Percentiles rank a stretch among this genome's conserved stretches.
phyloP scores from a whole-genome alignment of 2,888 invertebrate species.

The Hypselothyrea guttata region DNA sequence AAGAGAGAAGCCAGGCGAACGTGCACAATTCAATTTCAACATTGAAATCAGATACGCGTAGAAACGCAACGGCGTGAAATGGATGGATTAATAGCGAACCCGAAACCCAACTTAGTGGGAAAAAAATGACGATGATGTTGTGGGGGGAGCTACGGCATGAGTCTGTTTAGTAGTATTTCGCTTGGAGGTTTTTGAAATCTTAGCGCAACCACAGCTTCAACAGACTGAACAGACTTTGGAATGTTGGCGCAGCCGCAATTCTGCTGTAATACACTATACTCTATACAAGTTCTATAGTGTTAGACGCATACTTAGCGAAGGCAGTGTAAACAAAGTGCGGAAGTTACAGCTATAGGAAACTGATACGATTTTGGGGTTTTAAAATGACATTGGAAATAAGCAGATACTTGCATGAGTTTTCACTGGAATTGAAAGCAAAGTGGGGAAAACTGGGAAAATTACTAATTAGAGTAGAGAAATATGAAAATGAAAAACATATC shows the following conservation, averaged over 20 bases:
- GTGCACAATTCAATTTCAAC: slow-evolving; percentile 62
- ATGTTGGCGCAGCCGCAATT: slow-evolving; percentile 57
- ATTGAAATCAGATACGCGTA: slow-evolving; percentile 64
- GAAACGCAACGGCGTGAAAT: slow-evolving; percentile 20
- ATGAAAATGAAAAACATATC: no score
- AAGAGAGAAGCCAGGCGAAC: slow-evolving; percentile 26
- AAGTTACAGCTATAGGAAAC: slow-evolving; percentile 35
- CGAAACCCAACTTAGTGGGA: slow-evolving; percentile 32
- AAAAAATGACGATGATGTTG: slow-evolving; percentile 2
- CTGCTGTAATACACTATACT: slow-evolving; percentile 13
- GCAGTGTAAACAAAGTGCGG: slow-evolving; percentile 48
- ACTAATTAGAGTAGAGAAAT: no score
- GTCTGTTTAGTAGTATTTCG: slow-evolving; percentile 6
- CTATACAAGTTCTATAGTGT: slow-evolving; percentile 3
- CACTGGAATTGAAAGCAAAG: no score
- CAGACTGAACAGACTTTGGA: slow-evolving; percentile 28
- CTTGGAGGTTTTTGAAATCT: slow-evolving; percentile 42
- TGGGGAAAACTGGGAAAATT: no score
- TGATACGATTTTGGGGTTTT: slow-evolving; percentile 38
- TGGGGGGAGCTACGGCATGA: background rate
- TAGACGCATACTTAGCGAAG: slow-evolving; percentile 12
- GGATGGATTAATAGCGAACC: slow-evolving; percentile 32
- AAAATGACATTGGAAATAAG: slow-evolving; percentile 36
- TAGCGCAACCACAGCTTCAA: slow-evolving; percentile 55
- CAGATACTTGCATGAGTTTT: no score